Evolutionary conservation across 1,140 invertebrate species (phyloP), one percentile per base, ranked within the genome.

Genomic region (Drosophila kikkawai): DNA sequence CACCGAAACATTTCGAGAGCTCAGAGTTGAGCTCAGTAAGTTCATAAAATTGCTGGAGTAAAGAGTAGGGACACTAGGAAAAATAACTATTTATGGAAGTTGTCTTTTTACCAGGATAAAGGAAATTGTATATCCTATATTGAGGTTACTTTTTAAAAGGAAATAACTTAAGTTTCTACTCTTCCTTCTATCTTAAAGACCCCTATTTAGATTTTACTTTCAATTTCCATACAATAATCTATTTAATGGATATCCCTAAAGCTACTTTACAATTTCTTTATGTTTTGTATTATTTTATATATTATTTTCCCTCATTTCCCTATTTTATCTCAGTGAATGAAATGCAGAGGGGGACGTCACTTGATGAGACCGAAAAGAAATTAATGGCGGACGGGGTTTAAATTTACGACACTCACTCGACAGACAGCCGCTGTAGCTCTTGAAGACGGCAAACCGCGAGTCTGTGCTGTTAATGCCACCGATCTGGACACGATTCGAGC

Each of bases 391-490:
- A 51, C 36, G 61, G 42, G 57, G 48, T 41, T 51, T 9, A 73
- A 87, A 92, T 92, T 92, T 92, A 92, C 91, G 79, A 71, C 65
- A 95, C 95, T 95, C 93, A 98, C 97, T 98, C 74, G 97, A 98
- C 56, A 98, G 93, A 88, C 97, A 98, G 36, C 97, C 97, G 76
- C 96, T 97, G 92, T 97, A 98, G 78, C 96, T 96, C 79, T 96
- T 97, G 79, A 97, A 98, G 44, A 96, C 95, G 53, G 94, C 95
- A 87, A 97, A 96, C 74, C 96, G 94, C 19, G 95, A 95, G 93
- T 97, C 96, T 8, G 95, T 96, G 1, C 97, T 97, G 79, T 97
- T 97, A 15, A 97, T 94, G 44, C 97, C 97, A n/a, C 97, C 97
- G 47, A 98, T 95, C 85, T 97, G 96, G 15, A 97, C 96, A 80